Percentiles rank a stretch among this genome's conserved stretches.
Evolutionary conservation across 2,888 invertebrate species (phyloP).

Genomic region (Cosmia pyralina): DNA sequence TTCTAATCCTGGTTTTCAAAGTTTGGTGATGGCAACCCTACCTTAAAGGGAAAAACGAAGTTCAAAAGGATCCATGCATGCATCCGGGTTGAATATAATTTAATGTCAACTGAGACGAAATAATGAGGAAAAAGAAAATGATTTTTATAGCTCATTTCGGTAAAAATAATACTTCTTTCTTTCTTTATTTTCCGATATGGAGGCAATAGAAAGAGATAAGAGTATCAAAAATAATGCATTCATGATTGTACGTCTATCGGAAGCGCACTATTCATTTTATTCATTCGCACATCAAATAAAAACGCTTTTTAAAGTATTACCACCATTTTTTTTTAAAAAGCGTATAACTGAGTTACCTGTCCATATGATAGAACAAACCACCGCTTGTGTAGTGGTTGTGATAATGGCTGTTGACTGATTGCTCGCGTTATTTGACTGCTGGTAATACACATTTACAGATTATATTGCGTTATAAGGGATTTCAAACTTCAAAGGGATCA

Average conservation of each 20-base stretch:
- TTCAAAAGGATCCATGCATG: constrained; percentile 7
- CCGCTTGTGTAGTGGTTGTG: constrained; percentile 5
- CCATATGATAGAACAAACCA: background rate
- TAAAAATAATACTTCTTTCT: background rate
- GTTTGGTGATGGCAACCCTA: no score
- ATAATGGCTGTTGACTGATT: background rate
- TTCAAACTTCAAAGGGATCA: background rate
- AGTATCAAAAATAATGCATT: background rate
- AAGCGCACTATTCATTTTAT: background rate
- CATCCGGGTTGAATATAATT: constrained; percentile 11
- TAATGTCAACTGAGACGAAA: constrained; percentile 12
- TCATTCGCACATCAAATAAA: constrained; percentile 24
- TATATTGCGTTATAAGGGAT: background rate
- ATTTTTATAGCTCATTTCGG: background rate
- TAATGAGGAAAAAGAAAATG: constrained; percentile 16
- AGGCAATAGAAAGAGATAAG: constrained; percentile 1
- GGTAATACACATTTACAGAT: background rate
- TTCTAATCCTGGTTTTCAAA: no score
- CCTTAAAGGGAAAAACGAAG: no score
- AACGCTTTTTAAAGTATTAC: constrained; percentile 50
- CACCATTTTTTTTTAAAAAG: constrained; percentile 26
- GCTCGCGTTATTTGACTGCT: background rate
- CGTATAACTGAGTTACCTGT: constrained; percentile 18
- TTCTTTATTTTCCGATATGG: background rate
- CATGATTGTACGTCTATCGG: background rate